Base-by-base conservation (phyloP, 2,797 vertebrate genomes). In the Staurois parvus region DNA sequence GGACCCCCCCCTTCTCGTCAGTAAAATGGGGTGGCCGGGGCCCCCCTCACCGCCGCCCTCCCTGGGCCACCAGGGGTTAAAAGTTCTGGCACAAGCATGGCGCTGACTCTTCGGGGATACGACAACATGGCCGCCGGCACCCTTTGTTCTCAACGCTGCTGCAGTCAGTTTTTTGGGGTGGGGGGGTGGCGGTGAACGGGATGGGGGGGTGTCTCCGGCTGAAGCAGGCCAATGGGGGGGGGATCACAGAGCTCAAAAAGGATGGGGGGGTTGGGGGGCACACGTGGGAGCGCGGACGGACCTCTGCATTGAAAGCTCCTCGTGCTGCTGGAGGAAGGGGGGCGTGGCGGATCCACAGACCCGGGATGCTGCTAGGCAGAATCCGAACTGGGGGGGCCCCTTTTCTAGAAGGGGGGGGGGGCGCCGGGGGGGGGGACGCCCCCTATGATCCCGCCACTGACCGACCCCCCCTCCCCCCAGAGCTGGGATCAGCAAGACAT, bases 71-170 rank as follows among this genome's bases (percentile, higher is more conserved):
- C 34, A 45, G 69, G 67, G 79, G 79, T 81, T 81, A 81, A 81
- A 72, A 52, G 45, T 24, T 62, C 56, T 72, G 45, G 45, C 68
- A 72, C 42, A 69, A 19, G 67, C 30, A 34, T 34, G 30, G 29
- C 13, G 42, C 42, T 15, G 42, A 45, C 42, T 45, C 15, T 37
- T 37, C 37, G 8, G 37, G 37, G 37, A 15, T 13, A 45, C 42
- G 42, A 45, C 42, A 80, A 80, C 78, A 81, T 81, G 79, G 79
- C 79, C 56, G 79, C 67, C 79, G 30, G 79, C 79, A 72, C 79
- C 79, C 79, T 81, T 81, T 81, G 79, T 81, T 81, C 79, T 72
- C 37, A n/a, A 11, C 21, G 56, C 34, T 40, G 70, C 68, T 81
- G 79, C 42, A 81, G 29, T 40, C 17, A 12, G 6, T 32, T 34